phyloP scores from a whole-genome alignment of 2,888 invertebrate species.

The Euplagia quadripunctaria region DNA sequence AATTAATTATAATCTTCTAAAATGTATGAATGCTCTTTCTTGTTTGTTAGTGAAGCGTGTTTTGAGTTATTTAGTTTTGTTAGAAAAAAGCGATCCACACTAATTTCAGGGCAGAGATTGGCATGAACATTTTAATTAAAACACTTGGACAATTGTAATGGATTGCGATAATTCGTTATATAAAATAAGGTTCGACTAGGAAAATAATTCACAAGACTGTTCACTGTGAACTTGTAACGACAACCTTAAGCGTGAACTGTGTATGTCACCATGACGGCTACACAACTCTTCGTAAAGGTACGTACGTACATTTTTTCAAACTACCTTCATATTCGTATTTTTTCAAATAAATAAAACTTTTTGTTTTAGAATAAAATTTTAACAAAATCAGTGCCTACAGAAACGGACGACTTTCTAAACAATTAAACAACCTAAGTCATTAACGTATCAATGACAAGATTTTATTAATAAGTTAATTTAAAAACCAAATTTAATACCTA shows the following conservation, averaged over 20 bases:
- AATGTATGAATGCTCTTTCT: too few relatives aligned
- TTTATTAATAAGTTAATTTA: too few relatives aligned
- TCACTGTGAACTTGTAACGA: slow-evolving; percentile 28
- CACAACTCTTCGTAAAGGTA: slow-evolving; percentile 54
- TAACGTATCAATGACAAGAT: not conserved
- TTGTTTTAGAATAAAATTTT: not conserved
- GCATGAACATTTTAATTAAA: slow-evolving; percentile 68
- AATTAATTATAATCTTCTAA: too few relatives aligned
- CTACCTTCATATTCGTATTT: not conserved
- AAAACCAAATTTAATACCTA: too few relatives aligned
- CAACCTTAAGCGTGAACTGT: not conserved
- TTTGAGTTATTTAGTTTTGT: not conserved
- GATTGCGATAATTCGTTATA: slow-evolving; percentile 68
- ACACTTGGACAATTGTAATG: slow-evolving; percentile 65
- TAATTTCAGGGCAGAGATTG: slow-evolving; percentile 57
- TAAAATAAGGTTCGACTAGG: slow-evolving; percentile 65
- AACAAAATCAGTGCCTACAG: not conserved
- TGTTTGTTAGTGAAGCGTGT: too few relatives aligned
- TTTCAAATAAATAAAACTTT: not conserved
- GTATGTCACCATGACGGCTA: slow-evolving; percentile 39
- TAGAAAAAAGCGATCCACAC: slow-evolving; percentile 48
- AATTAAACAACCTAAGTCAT: not conserved
- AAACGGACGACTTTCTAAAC: not conserved
- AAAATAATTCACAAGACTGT: slow-evolving; percentile 58
- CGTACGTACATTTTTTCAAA: slow-evolving; percentile 34